Evolutionary conservation across 2,797 vertebrate species (phyloP).

Genomic region (Pipistrellus kuhlii): DNA sequence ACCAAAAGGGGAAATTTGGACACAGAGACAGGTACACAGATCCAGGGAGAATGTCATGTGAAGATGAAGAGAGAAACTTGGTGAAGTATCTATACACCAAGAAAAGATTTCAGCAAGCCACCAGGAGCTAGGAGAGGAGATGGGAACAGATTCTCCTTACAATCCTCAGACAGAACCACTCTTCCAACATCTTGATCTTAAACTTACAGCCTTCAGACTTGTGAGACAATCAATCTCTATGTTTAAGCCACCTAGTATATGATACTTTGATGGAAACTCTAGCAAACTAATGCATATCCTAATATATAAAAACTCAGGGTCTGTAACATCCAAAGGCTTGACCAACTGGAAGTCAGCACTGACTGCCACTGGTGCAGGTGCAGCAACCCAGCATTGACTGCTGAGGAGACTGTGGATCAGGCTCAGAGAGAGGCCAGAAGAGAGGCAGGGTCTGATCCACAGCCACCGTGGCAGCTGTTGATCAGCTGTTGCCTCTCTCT

Average conservation of each 20-base stretch:
- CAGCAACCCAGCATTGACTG: too few relatives aligned
- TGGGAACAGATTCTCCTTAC: background rate
- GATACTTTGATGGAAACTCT: background rate
- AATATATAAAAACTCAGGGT: too few relatives aligned
- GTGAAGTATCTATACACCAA: background rate
- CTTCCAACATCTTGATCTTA: background rate
- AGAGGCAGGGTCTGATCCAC: too few relatives aligned
- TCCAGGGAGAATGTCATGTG: too few relatives aligned
- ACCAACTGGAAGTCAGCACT: too few relatives aligned
- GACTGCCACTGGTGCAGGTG: too few relatives aligned
- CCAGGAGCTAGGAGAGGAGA: background rate
- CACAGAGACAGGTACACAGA: background rate
- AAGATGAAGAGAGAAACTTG: background rate
- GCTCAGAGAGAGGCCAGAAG: too few relatives aligned
- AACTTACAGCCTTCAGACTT: background rate
- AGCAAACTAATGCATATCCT: background rate
- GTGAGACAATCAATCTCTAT: background rate
- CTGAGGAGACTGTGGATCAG: too few relatives aligned
- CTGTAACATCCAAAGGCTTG: too few relatives aligned
- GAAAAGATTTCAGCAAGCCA: background rate
- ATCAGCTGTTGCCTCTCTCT: too few relatives aligned
- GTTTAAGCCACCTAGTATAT: background rate
- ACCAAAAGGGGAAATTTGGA: background rate
- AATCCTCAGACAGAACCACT: background rate
- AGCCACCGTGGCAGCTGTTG: too few relatives aligned